Percentiles rank a stretch among this genome's conserved stretches.
Conservation (phyloP, 2,797 vertebrate species). For the Forpus xanthops region DNA sequence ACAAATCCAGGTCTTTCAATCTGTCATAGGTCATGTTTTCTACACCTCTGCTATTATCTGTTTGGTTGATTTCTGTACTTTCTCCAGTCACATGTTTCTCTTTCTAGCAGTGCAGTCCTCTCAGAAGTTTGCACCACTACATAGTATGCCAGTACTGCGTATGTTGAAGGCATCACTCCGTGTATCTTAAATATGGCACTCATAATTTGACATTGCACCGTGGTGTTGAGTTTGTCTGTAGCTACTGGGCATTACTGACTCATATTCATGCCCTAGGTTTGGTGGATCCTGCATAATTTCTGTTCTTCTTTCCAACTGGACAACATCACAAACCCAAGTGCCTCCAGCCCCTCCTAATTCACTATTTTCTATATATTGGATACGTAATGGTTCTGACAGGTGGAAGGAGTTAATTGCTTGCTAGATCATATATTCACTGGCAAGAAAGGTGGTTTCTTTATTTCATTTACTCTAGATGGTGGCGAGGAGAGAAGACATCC, state of each 20-base stretch:
- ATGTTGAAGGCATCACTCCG: neutral
- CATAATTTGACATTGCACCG: neutral
- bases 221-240: neutral
- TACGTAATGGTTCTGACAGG: neutral
- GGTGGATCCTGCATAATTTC: neutral
- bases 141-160: neutral
- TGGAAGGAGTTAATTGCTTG: neutral
- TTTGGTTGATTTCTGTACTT: neutral
- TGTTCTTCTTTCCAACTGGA: neutral
- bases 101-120: neutral
- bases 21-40: neutral
- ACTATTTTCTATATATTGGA: neutral
- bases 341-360: neutral
- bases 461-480: neutral
- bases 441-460: neutral
- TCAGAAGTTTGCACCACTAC: neutral
- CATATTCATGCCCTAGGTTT: neutral
- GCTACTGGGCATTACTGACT: neutral
- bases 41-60: neutral
- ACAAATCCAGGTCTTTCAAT: neutral
- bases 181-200: neutral
- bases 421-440: neutral
- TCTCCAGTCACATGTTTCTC: rapidly evolving
- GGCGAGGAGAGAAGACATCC: neutral
- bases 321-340: neutral